A percentile compares a stretch with the other conserved stretches of the same genome.
Evolutionary conservation across 37 sponge, comb jelly and placozoan genomes (phyloP).

Genomic region (Spongia lamella): DNA sequence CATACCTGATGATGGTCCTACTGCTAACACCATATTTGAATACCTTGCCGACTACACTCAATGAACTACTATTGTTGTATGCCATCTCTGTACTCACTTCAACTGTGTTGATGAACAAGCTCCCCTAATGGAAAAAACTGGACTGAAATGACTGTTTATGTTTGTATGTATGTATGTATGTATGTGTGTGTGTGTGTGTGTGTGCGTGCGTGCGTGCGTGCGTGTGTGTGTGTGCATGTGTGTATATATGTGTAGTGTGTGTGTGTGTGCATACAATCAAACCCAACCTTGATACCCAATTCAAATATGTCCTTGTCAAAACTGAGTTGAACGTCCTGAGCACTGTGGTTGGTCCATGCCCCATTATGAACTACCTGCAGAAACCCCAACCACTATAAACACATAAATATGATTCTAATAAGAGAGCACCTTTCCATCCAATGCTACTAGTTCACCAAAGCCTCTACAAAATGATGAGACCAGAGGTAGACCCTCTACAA

Average conservation of each 20-base stretch:
- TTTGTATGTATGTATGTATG: too few species aligned
- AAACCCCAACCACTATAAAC: not conserved
- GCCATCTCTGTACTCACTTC: conserved; percentile 23
- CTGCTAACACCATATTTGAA: not conserved
- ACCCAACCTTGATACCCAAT: conserved; percentile 33
- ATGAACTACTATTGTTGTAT: conserved; percentile 59
- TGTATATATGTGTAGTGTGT: not conserved
- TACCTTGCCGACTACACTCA: conserved; percentile 47
- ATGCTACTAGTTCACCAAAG: conserved; percentile 43
- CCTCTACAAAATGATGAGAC: conserved; percentile 76
- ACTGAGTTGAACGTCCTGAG: conserved; percentile 79
- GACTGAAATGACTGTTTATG: too few species aligned
- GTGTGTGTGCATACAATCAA: not conserved
- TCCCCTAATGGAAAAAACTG: too few species aligned
- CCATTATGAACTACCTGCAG: conserved; percentile 42
- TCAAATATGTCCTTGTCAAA: conserved; percentile 38
- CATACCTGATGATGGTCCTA: conserved; percentile 8
- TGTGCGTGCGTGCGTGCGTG: too few species aligned
- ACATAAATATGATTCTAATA: not conserved
- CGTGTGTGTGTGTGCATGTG: not conserved
- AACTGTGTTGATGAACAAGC: conserved; percentile 35
- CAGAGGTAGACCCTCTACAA: conserved; percentile 39
- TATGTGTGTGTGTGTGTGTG: too few species aligned
- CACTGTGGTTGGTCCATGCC: conserved; percentile 77
- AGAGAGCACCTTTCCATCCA: conserved; percentile 65